Evolutionary conservation across 1,140 invertebrate species (phyloP).

Genomic region (Aphelinus atriplicis): DNA sequence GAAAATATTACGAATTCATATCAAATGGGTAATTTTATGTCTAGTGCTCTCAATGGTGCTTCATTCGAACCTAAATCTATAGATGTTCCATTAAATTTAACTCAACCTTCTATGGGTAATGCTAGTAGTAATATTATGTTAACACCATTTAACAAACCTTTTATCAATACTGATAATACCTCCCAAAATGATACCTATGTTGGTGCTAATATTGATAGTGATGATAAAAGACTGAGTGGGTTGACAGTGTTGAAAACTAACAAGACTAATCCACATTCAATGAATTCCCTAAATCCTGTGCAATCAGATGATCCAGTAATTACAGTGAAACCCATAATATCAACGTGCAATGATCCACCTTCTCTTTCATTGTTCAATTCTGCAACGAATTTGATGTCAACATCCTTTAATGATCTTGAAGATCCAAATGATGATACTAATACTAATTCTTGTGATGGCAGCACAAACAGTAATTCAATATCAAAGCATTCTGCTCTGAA

Average conservation of each 20-base stretch:
- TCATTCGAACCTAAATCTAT: slow-evolving; percentile 42
- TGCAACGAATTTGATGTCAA: slow-evolving; percentile 58
- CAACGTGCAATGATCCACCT: slow-evolving; percentile 25
- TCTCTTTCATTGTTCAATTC: slow-evolving; percentile 49
- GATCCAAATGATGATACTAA: slow-evolving; percentile 40
- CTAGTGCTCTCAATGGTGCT: slow-evolving; percentile 5
- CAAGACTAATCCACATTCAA: not conserved
- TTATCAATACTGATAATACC: slow-evolving; percentile 40
- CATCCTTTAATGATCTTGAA: slow-evolving; percentile 57
- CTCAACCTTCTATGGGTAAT: slow-evolving; percentile 43
- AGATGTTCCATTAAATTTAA: slow-evolving; percentile 43
- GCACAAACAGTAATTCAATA: slow-evolving; percentile 30
- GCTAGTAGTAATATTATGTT: slow-evolving; percentile 54
- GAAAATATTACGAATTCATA: slow-evolving; percentile 40
- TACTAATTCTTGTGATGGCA: slow-evolving; percentile 31
- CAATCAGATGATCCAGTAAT: slow-evolving; percentile 9
- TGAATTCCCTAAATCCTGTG: not conserved
- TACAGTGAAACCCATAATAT: slow-evolving; percentile 6
- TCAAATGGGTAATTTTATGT: slow-evolving; percentile 11
- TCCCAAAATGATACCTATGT: slow-evolving; percentile 37
- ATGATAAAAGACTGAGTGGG: slow-evolving; percentile 10
- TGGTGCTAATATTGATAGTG: slow-evolving; percentile 6
- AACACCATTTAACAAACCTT: slow-evolving; percentile 54
- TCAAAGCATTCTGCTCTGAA: slow-evolving; percentile 49
- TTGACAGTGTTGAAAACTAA: slow-evolving; percentile 19